A percentile compares a stretch with the other conserved stretches of the same genome.
Evolutionary conservation across 2,888 invertebrate genomes (phyloP).

Genomic region (Tholera decimalis): DNA sequence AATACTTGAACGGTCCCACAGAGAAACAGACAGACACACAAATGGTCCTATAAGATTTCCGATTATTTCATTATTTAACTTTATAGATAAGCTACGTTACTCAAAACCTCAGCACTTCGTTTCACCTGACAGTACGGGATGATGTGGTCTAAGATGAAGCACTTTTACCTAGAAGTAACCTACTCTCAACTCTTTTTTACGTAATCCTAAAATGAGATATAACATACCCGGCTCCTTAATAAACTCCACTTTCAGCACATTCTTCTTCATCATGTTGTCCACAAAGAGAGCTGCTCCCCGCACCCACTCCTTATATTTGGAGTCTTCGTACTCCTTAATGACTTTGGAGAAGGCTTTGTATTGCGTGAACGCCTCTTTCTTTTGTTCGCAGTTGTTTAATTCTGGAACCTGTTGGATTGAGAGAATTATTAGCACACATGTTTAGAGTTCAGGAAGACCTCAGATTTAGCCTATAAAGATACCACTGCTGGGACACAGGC

Average conservation of each 20-base stretch:
- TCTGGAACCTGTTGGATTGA: constrained; percentile 88
- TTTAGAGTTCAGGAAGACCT: neutral
- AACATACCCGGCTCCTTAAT: constrained; percentile 78
- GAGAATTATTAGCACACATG: no score
- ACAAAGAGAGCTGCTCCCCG: constrained; percentile 92
- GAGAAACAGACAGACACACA: no score
- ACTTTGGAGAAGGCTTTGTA: constrained; percentile 95
- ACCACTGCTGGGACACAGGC: no score
- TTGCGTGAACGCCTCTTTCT: constrained; percentile 94
- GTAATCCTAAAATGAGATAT: neutral
- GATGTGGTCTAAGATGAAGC: no score
- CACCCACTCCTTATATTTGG: constrained; percentile 94
- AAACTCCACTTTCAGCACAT: constrained; percentile 92
- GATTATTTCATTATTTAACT: no score
- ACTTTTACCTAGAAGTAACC: no score
- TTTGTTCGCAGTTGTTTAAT: constrained; percentile 94
- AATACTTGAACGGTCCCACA: no score
- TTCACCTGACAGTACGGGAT: no score
- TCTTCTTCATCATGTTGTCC: constrained; percentile 93
- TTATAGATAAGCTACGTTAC: no score
- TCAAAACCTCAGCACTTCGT: no score
- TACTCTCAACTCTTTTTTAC: no score
- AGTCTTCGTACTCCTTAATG: constrained; percentile 94
- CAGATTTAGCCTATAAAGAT: neutral
- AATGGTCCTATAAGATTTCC: no score